Conservation (phyloP, 2,797 vertebrate species). For the Allobates femoralis region DNA sequence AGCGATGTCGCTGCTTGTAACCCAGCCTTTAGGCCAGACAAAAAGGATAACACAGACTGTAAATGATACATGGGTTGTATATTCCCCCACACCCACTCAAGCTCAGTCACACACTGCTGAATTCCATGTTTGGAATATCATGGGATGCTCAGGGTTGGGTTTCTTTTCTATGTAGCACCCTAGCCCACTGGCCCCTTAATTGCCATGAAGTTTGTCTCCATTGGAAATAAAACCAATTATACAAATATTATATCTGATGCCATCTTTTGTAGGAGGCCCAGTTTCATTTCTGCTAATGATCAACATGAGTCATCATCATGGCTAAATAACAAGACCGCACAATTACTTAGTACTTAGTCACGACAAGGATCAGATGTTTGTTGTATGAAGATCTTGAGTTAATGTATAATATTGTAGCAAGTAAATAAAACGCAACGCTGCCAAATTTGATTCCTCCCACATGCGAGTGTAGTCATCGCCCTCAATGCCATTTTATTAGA, state of each 20-base stretch:
- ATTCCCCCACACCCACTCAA: too few relatives aligned
- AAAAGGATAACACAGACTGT: too few relatives aligned
- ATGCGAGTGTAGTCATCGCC: not conserved
- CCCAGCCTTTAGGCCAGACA: too few relatives aligned
- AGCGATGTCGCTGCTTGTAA: too few relatives aligned
- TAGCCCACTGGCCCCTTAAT: not conserved
- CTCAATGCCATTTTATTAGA: not conserved
- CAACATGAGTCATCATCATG: conserved; percentile 3
- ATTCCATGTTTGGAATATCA: not conserved
- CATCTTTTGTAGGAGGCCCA: not conserved
- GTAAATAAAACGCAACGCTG: not conserved
- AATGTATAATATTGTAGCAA: conserved; percentile 44
- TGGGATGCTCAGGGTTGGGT: not conserved
- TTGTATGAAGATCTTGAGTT: not conserved
- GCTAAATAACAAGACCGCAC: not conserved
- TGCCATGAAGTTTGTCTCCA: not conserved
- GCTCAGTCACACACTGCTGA: not conserved
- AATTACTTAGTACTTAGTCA: conserved; percentile 32
- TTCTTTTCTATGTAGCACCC: not conserved
- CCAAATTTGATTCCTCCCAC: conserved; percentile 12
- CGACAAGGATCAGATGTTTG: conserved; percentile 14
- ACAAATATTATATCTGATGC: not conserved
- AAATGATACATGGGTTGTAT: too few relatives aligned
- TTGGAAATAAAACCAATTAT: not conserved
- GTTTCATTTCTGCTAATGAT: not conserved